Percentiles rank a stretch among this genome's conserved stretches.
phyloP scores from a whole-genome alignment of 2,113 vertebrate genomes.

The Cheirogaleus medius region DNA sequence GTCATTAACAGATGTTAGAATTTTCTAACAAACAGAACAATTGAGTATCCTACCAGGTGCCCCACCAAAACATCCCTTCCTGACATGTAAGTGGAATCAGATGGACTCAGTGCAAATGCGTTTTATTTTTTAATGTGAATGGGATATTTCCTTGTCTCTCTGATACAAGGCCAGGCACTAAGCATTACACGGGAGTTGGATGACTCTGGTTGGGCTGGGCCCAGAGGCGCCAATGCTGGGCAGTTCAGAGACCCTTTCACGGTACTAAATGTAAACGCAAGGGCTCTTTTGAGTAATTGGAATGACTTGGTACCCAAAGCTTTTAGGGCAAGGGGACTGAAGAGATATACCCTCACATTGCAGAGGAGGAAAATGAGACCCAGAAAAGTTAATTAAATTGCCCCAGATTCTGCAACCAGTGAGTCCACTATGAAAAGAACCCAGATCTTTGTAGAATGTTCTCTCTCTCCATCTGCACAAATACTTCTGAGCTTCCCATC shows the following conservation, averaged over 20 bases:
- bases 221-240: neutral
- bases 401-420: neutral
- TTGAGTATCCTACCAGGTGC: neutral
- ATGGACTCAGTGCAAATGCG: constrained; percentile 11
- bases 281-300: neutral
- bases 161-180: constrained; percentile 3
- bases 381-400: constrained; percentile 32
- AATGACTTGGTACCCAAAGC: constrained; percentile 9
- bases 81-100: constrained; percentile 23
- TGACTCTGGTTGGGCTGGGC: neutral
- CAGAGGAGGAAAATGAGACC: neutral
- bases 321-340: neutral
- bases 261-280: neutral
- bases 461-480: neutral
- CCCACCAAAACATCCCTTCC: neutral
- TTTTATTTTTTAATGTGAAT: constrained; percentile 4
- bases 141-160: constrained; percentile 43
- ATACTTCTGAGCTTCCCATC: constrained; percentile 9
- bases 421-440: neutral
- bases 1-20: constrained; percentile 20
- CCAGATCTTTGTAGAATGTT: neutral
- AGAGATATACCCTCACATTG: neutral
- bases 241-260: neutral
- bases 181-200: neutral
- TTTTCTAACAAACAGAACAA: constrained; percentile 53